Evolutionary conservation across 2,113 vertebrate species (phyloP).

Genomic region (Dendrocopos noguchii): DNA sequence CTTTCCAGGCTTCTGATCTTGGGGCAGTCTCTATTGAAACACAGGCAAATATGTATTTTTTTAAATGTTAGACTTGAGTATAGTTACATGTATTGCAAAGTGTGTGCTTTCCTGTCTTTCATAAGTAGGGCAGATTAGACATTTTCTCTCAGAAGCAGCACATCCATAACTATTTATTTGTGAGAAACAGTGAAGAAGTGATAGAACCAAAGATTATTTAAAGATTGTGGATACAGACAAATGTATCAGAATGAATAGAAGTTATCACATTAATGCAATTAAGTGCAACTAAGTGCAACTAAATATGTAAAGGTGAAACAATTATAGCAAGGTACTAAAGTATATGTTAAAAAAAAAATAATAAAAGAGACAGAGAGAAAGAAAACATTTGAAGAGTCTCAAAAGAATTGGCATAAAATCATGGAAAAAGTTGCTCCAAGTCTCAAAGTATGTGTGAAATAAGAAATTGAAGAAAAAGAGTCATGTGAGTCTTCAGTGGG

Average conservation of each 20-base stretch:
- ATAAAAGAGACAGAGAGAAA: background rate
- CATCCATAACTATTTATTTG: background rate
- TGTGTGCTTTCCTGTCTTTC: background rate
- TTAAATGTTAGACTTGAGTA: background rate
- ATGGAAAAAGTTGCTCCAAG: conserved; percentile 23
- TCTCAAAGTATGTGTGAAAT: conserved; percentile 37
- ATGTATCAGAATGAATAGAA: background rate
- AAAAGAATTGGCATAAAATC: background rate
- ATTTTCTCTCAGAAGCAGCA: background rate
- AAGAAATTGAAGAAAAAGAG: conserved; percentile 36
- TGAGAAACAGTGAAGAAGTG: background rate
- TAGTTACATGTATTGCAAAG: background rate
- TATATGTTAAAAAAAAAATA: background rate
- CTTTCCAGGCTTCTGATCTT: background rate
- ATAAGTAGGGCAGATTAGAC: background rate
- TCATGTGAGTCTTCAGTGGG: background rate
- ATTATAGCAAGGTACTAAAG: background rate
- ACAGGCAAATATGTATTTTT: background rate
- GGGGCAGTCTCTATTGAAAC: background rate
- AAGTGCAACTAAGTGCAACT: background rate
- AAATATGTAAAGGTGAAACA: background rate
- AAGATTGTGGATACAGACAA: background rate
- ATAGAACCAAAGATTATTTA: background rate
- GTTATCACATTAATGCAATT: background rate
- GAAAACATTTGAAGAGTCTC: background rate